Evolutionary conservation across 2,797 vertebrate species (phyloP).

Genomic region (Acestrorhynchus altus): DNA sequence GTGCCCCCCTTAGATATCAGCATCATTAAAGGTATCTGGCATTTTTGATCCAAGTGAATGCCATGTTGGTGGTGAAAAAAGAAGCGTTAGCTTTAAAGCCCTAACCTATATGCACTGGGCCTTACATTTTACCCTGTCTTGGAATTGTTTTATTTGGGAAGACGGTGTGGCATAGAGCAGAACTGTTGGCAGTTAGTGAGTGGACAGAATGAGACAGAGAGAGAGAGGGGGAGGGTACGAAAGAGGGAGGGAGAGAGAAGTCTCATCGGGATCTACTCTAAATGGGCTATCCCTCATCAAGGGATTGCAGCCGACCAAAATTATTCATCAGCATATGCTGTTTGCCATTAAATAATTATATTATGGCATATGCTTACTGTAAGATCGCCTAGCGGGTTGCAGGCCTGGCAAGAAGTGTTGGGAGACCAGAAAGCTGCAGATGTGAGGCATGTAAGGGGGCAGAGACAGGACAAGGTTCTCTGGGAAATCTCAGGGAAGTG

Average conservation of each 20-base stretch:
- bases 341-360: conserved; percentile 58
- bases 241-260: neutral
- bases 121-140: conserved; percentile 10
- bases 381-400: neutral
- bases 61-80: conserved; percentile 22
- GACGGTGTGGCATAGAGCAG: conserved; percentile 10
- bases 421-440: conserved; percentile 40
- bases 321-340: conserved; percentile 54
- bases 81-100: neutral
- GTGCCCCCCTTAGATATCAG: neutral
- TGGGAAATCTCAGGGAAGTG: neutral
- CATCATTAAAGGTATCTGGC: neutral
- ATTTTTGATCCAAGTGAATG: no score
- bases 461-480: neutral
- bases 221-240: conserved; percentile 34
- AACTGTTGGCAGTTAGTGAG: conserved; percentile 51
- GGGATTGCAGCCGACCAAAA: conserved; percentile 43
- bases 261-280: conserved; percentile 50
- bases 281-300: conserved; percentile 50
- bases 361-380: conserved; percentile 30
- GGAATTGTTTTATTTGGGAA: conserved; percentile 35
- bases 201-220: conserved; percentile 43
- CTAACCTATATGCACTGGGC: conserved; percentile 17
- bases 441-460: conserved; percentile 50
- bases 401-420: neutral